phyloP scores from a whole-genome alignment of 1,140 invertebrate species.

The Heliconius himera region DNA sequence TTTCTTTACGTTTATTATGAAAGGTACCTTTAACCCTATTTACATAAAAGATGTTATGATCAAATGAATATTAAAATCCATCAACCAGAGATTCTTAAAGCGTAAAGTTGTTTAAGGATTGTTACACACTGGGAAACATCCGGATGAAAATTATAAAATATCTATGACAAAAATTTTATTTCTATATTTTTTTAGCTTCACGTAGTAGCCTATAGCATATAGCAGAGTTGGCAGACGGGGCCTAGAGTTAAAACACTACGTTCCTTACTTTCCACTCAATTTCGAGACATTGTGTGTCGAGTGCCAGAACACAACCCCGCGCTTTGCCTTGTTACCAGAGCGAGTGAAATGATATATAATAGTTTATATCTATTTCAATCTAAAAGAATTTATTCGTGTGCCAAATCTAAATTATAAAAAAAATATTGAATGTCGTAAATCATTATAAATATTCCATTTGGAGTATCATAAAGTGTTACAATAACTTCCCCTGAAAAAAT shows the following conservation, averaged over 20 bases:
- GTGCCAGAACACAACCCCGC: too few relatives aligned
- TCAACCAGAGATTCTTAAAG: neutral
- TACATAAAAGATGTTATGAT: conserved; percentile 5
- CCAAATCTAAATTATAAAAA: neutral
- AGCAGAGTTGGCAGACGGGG: too few relatives aligned
- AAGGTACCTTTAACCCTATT: conserved; percentile 1
- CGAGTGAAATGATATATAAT: too few relatives aligned
- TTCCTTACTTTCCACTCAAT: neutral
- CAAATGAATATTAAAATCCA: conserved; percentile 15
- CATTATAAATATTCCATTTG: too few relatives aligned
- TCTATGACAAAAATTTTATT: too few relatives aligned
- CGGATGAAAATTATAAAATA: neutral
- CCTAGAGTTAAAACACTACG: neutral
- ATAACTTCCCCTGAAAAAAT: too few relatives aligned
- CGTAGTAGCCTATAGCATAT: neutral
- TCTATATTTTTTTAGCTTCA: neutral
- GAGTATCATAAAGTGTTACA: too few relatives aligned
- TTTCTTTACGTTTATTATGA: conserved; percentile 7
- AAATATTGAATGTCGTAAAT: neutral
- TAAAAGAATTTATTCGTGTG: too few relatives aligned
- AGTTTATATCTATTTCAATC: too few relatives aligned
- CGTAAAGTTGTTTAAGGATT: neutral
- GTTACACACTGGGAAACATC: neutral
- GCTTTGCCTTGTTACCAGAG: too few relatives aligned
- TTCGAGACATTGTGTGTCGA: too few relatives aligned